Evolutionary conservation across 35 echinoderm and acorn worm genomes (phyloP).

Genomic region (Acanthaster planci): DNA sequence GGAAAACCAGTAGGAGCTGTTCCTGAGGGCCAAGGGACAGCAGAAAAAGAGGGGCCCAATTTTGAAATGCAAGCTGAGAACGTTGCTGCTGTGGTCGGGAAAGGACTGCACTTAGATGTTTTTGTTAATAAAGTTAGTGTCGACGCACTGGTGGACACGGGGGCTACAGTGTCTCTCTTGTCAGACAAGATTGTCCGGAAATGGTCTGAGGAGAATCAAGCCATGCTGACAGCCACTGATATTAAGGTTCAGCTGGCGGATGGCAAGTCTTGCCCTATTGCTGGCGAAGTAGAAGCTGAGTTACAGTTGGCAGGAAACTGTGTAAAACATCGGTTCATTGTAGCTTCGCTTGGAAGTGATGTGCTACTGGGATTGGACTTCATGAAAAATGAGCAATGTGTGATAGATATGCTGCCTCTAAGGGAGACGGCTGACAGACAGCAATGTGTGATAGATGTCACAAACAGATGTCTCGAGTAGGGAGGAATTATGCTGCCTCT

Average conservation of each 20-base stretch:
- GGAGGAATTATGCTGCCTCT: neutral
- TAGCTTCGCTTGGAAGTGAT: neutral
- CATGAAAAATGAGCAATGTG: neutral
- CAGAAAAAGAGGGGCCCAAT: neutral
- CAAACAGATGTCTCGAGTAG: neutral
- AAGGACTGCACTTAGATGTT: neutral
- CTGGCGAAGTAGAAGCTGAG: neutral
- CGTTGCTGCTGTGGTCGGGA: neutral
- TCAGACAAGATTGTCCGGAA: neutral
- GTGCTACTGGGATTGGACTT: conserved; percentile 23
- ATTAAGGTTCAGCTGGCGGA: neutral
- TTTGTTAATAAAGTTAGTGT: neutral
- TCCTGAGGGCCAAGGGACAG: neutral
- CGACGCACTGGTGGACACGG: neutral
- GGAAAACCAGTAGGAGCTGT: neutral
- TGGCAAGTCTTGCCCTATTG: neutral
- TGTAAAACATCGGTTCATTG: neutral
- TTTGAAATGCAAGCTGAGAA: neutral
- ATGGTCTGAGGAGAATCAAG: neutral
- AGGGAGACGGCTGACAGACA: too few relatives aligned
- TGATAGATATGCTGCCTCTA: conserved; percentile 22
- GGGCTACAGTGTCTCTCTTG: neutral
- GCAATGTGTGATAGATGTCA: neutral
- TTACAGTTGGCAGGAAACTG: neutral
- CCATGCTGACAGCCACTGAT: neutral